Base-by-base conservation (phyloP, 2,113 vertebrate genomes). In the Carollia perspicillata region DNA sequence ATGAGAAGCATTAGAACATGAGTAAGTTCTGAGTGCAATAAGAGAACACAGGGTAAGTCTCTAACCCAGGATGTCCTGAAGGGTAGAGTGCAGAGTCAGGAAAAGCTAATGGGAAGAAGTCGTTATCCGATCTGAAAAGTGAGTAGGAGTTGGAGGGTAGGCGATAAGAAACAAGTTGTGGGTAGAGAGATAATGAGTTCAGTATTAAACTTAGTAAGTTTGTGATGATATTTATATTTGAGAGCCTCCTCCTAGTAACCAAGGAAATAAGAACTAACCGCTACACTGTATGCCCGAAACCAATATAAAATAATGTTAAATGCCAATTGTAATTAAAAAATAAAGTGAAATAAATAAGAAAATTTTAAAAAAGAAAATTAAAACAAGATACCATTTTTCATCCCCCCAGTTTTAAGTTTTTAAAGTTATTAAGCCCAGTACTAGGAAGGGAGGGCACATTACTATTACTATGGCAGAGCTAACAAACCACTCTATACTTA, bases 201-300 rank as follows among this genome's bases (percentile, higher is more conserved):
- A 51, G 47, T 66, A 75, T 86, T 60, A 58, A n/a, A 40, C 37
- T 58, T 55, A 87, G 26, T 65, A 87, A 93, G 65, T 90, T n/a
- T 66, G 72, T 53, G 93, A 63, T 78, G n/a, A 37, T 7, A 89
- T 68, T 51, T 81, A 69, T 6, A 60, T 20, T 37, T 18, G 20
- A 26, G 17, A 75, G 44, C 26, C 42, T 65, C 44, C 51, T 75
- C 40, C 42, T n/a, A 58, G 49, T 71, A 93, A 47, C 16, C 17
- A 37, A 75, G 81, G 35, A 90, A 96, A 86, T 81, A 51, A 55
- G 90, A 77, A 90, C 42, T 66, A 79, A 89, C 60, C 26, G 30
- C 60, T 63, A 30, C 30, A 3, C 60, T 30, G 72, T 58, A 58
- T 58, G 3, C 55, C 23, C 26, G 22, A 58, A 58, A 58, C 55